These are phyloP conservation scores for Macrobrachium rosenbergii DNA, from an alignment of 1,140 invertebrate species.

Conservation along the genomic window DNA sequence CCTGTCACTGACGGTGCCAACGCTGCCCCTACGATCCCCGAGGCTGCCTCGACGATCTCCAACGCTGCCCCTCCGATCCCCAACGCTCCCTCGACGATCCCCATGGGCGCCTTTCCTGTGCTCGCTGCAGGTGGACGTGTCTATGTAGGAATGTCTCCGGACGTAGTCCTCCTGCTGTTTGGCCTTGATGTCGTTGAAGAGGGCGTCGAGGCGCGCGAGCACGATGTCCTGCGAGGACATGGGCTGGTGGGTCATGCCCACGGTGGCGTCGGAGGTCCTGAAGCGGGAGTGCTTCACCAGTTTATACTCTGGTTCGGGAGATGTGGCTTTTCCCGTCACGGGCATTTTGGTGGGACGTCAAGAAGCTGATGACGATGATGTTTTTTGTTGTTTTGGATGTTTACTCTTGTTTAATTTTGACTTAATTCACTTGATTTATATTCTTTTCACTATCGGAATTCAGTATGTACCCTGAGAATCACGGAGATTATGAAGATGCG, in stretches of 20 bases:
- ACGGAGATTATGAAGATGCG: too few relatives aligned
- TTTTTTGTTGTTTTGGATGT: too few relatives aligned
- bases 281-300: constrained; percentile 16
- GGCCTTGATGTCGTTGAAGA: constrained; percentile 52
- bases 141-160: constrained; percentile 49
- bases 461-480: too few relatives aligned
- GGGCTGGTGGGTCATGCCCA: constrained; percentile 28
- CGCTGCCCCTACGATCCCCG: neutral
- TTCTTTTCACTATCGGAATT: too few relatives aligned
- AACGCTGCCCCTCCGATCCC: neutral
- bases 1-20: neutral
- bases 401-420: too few relatives aligned
- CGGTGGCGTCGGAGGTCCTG: constrained; percentile 9
- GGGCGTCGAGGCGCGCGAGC: constrained; percentile 38
- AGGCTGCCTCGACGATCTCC: constrained; percentile 1
- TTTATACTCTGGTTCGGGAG: constrained; percentile 12
- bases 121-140: constrained; percentile 45
- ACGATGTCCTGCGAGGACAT: constrained; percentile 16
- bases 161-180: constrained; percentile 41
- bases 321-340: constrained; percentile 14
- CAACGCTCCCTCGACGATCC: constrained; percentile 1
- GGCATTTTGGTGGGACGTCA: neutral
- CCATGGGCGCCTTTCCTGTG: constrained; percentile 30
- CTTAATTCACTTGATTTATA: too few relatives aligned
- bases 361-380: too few relatives aligned